Evolutionary conservation across 2,113 vertebrate species (phyloP), one percentile per base, ranked within the genome.

Genomic region (Typhlomys cinereus): DNA sequence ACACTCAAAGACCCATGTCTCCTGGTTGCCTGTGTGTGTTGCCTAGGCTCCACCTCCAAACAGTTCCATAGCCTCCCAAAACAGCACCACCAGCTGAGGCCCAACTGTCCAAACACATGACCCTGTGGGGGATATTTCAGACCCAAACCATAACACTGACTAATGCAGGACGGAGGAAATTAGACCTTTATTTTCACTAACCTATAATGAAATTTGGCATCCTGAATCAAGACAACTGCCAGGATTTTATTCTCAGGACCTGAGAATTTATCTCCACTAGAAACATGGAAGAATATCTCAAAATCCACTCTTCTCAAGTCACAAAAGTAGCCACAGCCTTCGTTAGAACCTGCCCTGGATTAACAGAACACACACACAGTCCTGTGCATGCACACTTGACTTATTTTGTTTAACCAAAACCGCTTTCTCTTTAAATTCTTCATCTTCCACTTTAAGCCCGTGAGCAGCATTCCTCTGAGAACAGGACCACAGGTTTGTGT

Each of bases 81-180:
- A 52, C n/a, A 69, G 46, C 46, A 69, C 46, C 64, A 21, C 81
- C 81, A 84, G 64, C 81, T 31, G 66, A 11, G 81, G 81, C 67
- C 64, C 81, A 84, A 84, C 62, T 69, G 64, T 84, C 52, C 81
- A 84, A 84, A 84, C 64, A 84, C 64, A 69, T n/a, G n/a, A 84
- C 23, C 48, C 81, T 52, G n/a, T 67, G 15, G 46, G n/a, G 64
- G 46, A 83, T 15, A 29, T 39, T 84, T 84, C 81, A 84, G 48
- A 69, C 64, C 41, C 64, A 84, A 84, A 84, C 62, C 36, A 84
- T 69, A 84, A 84, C 46, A 84, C 34, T 9, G 57, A 50, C 34
- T 61, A 87, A 50, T 41, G 27, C 14, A 48, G 18, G 23, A 87
- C 41, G 25, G 23, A 66, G 62, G 54, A 82, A 76, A 86, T 73